These are phyloP conservation scores for Beris morrisii DNA, from an alignment of 2,888 invertebrate species.

Conservation along the genomic window DNA sequence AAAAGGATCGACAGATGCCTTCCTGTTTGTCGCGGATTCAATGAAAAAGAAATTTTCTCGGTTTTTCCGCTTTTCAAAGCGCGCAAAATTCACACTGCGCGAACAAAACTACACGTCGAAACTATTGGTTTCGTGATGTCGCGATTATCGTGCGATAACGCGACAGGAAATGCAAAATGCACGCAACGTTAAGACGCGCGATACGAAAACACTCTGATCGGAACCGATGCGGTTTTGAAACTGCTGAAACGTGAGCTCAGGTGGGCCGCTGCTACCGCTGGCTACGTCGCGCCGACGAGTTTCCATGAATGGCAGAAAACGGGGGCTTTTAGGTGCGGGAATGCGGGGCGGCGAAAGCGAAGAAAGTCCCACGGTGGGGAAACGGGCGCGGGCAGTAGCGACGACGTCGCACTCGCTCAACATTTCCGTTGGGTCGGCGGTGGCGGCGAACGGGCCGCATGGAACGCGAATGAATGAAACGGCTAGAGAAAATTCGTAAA, in stretches of 20 bases:
- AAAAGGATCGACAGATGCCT: conserved; percentile 19
- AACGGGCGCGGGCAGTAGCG: background rate
- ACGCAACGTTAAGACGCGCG: too few species aligned
- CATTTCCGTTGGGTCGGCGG: background rate
- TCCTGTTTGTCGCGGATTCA: conserved; percentile 8
- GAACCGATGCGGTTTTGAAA: conserved; percentile 20
- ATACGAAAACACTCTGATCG: background rate
- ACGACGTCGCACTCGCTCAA: background rate
- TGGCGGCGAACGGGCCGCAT: too few species aligned
- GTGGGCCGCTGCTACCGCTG: conserved; percentile 10
- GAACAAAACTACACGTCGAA: background rate
- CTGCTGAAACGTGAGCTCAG: conserved; percentile 24
- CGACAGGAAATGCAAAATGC: conserved; percentile 6
- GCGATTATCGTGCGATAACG: background rate
- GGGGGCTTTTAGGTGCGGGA: conserved; percentile 7
- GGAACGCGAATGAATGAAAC: too few species aligned
- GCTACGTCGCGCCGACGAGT: conserved; percentile 8
- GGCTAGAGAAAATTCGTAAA: too few species aligned
- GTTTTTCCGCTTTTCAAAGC: conserved; percentile 8
- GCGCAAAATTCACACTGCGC: conserved; percentile 12
- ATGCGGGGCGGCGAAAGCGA: too few species aligned
- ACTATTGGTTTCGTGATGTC: background rate
- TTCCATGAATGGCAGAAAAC: conserved; percentile 31
- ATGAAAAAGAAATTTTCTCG: conserved; percentile 18
- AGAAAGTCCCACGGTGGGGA: too few species aligned